Percentiles rank a stretch among this genome's conserved stretches.
Evolutionary conservation across 2,797 vertebrate species (phyloP).

Genomic region (Rhincodon typus): DNA sequence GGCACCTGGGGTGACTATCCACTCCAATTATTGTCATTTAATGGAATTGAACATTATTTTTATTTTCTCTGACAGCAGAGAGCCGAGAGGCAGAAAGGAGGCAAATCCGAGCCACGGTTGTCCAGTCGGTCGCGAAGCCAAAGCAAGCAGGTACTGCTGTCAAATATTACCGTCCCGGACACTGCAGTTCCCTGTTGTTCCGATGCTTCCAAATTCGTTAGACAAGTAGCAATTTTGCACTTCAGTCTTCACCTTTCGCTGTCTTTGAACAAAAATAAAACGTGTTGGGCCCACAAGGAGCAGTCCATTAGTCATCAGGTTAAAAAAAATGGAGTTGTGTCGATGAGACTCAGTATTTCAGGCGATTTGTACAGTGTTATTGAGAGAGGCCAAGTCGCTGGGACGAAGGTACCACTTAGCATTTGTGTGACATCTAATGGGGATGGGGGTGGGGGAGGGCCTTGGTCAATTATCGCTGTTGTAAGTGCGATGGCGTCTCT

Average conservation of each 20-base stretch:
- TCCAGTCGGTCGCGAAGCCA: background rate
- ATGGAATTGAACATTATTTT: background rate
- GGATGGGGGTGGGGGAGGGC: background rate
- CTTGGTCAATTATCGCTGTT: no score
- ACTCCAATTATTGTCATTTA: background rate
- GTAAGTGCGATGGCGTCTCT: background rate
- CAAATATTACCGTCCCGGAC: background rate
- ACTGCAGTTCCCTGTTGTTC: background rate
- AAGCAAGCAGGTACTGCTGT: background rate
- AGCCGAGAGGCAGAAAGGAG: background rate
- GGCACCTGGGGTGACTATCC: background rate
- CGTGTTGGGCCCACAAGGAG: background rate
- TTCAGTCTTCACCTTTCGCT: background rate
- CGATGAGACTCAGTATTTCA: background rate
- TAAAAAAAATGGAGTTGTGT: background rate
- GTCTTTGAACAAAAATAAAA: background rate
- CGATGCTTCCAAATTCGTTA: background rate
- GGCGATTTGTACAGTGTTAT: background rate
- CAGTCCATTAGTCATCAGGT: background rate
- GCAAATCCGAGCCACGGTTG: background rate
- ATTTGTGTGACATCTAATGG: background rate
- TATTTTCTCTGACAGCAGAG: background rate
- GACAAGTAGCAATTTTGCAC: slow-evolving; percentile 8
- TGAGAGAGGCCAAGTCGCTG: background rate
- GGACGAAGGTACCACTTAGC: background rate